Base-by-base conservation (phyloP, 2,888 invertebrate genomes). In the Globia sparganii region DNA sequence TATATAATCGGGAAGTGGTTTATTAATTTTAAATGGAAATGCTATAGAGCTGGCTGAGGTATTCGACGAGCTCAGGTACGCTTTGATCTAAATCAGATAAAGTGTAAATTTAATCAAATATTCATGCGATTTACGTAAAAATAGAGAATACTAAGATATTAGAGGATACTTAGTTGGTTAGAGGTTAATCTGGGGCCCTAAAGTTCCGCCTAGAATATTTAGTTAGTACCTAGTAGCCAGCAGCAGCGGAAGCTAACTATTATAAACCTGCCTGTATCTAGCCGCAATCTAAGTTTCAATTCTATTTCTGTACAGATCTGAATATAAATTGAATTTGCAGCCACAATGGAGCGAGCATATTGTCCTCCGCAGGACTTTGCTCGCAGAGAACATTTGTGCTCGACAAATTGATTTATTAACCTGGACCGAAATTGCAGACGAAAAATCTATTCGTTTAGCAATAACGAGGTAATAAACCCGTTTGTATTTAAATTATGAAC, bases 261-360 rank as follows among this genome's bases (percentile, higher is more conserved):
- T 90, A 90, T 88, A 90, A 91, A 89, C 88, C 90, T 89, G 86
- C 86, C 87, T 87, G 89, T 90, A 92, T 91, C 92, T 91, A 90
- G 86, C 89, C 91, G 90, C 93, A 93, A 93, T 93, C 93, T 92
- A 93, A 94, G 93, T 94, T 94, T 93, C 92, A 91, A 92, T 92
- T 92, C 93, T 92, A 92, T 93, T 92, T 91, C 91, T 90, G 90
- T 90, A 89, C 86, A 91, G 91, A 93, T 92, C 93, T 93, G 93
- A 94, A 94, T 94, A 92, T 94, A 94, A 94, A 94, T 94, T 94
- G 93, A 93, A 93, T 94, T 93, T 91, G 91, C 89, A 90, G 89
- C 90, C 92, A 92, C 93, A 93, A 93, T 92, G 91, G 90, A 87
- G 84, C 88, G 87, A 90, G 90, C 91, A 90, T 89, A 90, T 89